Base-by-base conservation (phyloP, 2,797 vertebrate species). In the Poliocrania exsul region DNA sequence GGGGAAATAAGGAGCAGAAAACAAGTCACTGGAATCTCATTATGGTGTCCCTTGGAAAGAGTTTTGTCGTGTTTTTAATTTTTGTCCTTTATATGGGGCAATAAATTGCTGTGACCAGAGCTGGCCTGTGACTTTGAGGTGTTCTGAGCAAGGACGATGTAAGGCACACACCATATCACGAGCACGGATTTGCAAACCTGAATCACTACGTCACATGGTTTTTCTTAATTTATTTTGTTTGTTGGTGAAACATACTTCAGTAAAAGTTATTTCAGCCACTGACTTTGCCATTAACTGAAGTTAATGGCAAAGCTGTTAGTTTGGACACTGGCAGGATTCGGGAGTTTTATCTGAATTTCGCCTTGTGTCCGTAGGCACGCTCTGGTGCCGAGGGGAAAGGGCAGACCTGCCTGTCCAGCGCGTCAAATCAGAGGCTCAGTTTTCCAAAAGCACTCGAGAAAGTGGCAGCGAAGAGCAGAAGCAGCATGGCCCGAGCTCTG, bases 361-460 rank as follows among this genome's bases (percentile, higher is more conserved):
- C 35, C 29, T 11, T 25, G 28, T 38, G 35, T 12, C 61, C 0
- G 0, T 40, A 42, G 61, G 57, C 37, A 14, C 3, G 3, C 47
- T 35, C 40, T 31, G 42, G 33, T 33, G 38, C 42, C 25, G 10
- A 18, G 40, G 21, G 2, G 14, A 28, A 20, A 2, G 11, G 33
- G 47, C 54, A 65, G 50, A 26, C 1, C 0, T 12, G 19, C 35
- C 8, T 25, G 38, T 17, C 38, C 47, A 17, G 7, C 3, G 5
- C 13, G 25, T 29, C 13, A 38, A 8, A 3, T 1, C 2, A n/a
- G 25, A 31, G 28, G 6, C 23, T 67, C 1, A 0, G 33, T 33
- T 33, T 5, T 21, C 11, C 7, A 58, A 51, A 23, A 54, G 17
- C 8, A 1, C 14, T 38, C 1, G 37, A n/a, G 31, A 33, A 33